Evolutionary conservation across 2,888 invertebrate species (phyloP).

Genomic region (Iphiclides podalirius): DNA sequence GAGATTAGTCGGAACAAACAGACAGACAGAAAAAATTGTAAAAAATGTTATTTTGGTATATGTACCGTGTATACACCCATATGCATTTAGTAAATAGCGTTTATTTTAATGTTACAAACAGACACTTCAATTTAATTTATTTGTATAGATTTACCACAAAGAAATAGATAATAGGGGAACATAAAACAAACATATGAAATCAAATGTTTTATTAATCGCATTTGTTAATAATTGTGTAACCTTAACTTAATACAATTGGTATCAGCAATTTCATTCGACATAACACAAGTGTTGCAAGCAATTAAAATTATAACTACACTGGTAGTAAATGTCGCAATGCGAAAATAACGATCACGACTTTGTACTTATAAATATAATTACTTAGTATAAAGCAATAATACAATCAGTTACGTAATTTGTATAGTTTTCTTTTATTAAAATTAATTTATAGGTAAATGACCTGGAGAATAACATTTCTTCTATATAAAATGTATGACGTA

Average conservation of each 20-base stretch:
- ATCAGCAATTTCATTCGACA: slow-evolving; percentile 60
- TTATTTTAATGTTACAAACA: too few relatives aligned
- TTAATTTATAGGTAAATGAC: slow-evolving; percentile 8
- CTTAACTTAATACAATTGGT: slow-evolving; percentile 68
- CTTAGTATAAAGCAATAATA: slow-evolving; percentile 33
- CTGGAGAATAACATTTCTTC: slow-evolving; percentile 8
- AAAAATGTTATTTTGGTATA: too few relatives aligned
- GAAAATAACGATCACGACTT: slow-evolving; percentile 48
- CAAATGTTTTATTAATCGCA: slow-evolving; percentile 40
- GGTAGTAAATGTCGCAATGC: slow-evolving; percentile 44
- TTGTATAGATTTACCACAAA: too few relatives aligned
- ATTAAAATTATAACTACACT: slow-evolving; percentile 53
- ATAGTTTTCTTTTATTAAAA: slow-evolving; percentile 10
- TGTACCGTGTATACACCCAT: too few relatives aligned
- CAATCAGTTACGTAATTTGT: slow-evolving; percentile 21
- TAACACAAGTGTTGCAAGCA: slow-evolving; percentile 42
- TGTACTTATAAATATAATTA: slow-evolving; percentile 50
- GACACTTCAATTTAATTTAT: too few relatives aligned
- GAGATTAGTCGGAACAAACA: too few relatives aligned
- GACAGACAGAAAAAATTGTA: too few relatives aligned
- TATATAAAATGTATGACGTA: slow-evolving; percentile 5
- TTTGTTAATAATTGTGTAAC: slow-evolving; percentile 56
- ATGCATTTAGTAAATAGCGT: too few relatives aligned
- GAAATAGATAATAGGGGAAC: too few relatives aligned
- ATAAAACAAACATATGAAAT: slow-evolving; percentile 23